Base-by-base conservation (phyloP, 2,888 invertebrate species). In the Thereva unica region DNA sequence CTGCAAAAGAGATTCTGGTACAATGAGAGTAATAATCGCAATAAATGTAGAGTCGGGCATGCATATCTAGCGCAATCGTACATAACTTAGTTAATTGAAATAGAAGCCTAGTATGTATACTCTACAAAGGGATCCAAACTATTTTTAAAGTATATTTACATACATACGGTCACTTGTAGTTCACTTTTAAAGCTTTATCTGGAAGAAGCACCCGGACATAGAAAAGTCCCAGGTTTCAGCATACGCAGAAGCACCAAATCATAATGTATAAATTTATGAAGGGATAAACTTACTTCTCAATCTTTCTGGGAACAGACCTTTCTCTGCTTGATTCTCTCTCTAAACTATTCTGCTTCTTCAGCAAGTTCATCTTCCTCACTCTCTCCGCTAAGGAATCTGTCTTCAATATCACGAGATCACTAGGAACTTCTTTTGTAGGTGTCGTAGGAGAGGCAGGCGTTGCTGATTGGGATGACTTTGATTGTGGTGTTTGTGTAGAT, bases 351-450 rank as follows among this genome's bases (percentile, higher is more conserved):
- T 80, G 80, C 67, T 80, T 79, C 73, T 84, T 84, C 1, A 83
- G 74, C 12, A 83, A 77, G 76, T 84, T 82, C 83, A 89, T 85
- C 83, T 89, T 89, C 75, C 87, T 85, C 67, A 87, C 87, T 74
- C 89, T 84, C 78, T 87, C 86, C 61, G 89, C 88, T 73, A 89
- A 82, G 73, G 86, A 88, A 80, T 89, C 89, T 73, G 84, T 86
- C 78, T 87, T 89, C 76, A 83, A 85, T 76, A 89, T 89, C 75
- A 85, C 83, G 72, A 86, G 77, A 71, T 83, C 83, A 72, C 84
- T 79, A 71, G 83, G 82, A 73, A 81, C 78, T 74, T 75, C 78
- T 71, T 74, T 73, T 10, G 73, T 71, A 69, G 74, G 68, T 42
- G 74, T 73, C n/a, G 73, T 71, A 69, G 74, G 68, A 44, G 74